These are phyloP conservation scores for Nebria salina DNA, from an alignment of 2,888 invertebrate genomes.

Conservation along the genomic window DNA sequence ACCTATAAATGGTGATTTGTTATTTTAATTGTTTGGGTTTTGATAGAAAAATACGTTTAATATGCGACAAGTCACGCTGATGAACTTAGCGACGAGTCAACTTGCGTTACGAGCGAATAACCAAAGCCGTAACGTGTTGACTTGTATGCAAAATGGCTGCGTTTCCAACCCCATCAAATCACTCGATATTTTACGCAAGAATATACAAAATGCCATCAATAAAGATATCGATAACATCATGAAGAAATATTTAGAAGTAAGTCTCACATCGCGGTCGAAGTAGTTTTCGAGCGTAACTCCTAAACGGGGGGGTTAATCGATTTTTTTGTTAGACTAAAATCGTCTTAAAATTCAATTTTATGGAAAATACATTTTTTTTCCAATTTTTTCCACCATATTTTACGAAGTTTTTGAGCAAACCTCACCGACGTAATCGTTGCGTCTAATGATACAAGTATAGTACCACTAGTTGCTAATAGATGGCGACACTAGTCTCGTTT, in stretches of 20 bases:
- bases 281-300: no score
- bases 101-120: conserved; percentile 68
- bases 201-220: conserved; percentile 80
- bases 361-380: no score
- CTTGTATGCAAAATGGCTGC: conserved; percentile 61
- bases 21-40: conserved; percentile 12
- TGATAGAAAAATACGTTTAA: conserved; percentile 69
- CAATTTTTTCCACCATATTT: no score
- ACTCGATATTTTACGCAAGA: conserved; percentile 77
- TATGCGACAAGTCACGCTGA: conserved; percentile 77
- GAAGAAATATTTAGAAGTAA: conserved; percentile 79
- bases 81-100: conserved; percentile 73
- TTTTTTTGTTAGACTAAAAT: no score
- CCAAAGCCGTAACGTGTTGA: conserved; percentile 57
- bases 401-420: no score
- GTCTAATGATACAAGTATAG: no score
- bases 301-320: no score
- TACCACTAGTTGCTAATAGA: no score
- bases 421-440: no score
- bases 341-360: no score
- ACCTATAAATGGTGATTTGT: no score
- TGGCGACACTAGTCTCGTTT: no score
- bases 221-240: conserved; percentile 81
- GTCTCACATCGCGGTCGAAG: conserved; percentile 21
- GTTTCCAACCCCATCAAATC: conserved; percentile 76